Base-by-base conservation (phyloP, 23 tunicate species). In the Styela plicata region DNA sequence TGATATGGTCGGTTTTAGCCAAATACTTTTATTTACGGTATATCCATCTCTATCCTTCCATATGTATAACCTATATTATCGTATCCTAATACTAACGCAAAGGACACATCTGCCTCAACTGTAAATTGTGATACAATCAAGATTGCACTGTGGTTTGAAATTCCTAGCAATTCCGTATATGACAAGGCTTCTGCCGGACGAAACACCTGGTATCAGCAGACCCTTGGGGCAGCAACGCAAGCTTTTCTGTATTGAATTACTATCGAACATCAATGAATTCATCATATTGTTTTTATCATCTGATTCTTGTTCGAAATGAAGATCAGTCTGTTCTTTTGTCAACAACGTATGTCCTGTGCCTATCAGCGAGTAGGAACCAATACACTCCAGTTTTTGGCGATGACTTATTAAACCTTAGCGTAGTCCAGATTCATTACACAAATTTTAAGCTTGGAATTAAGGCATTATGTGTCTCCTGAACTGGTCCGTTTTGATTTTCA, bases 271-370 rank as follows among this genome's bases (percentile, higher is more conserved):
- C 90, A 23, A 93, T 93, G 61, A 93, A 93, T 16, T 87, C 84
- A 63, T 93, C 88, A 80, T 88, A 65, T 69, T 93, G 98, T 74
- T 93, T 93, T n/a, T n/a, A n/a, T n/a, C n/a, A 80, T 93, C 98
- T 1, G 88, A 83, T 74, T 93, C 93, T 78, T 93, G 98, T 73
- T 88, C 98, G 61, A n/a, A 93, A 93, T 1, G 89, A 85, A 30
- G 90, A 82, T 0, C 98, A 52, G n/a, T n/a, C 32, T 93, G 62
- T 69, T 93, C 98, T 69, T 88, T n/a, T n/a, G n/a, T 93, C 36
- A 93, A 83, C 64, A 93, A 61, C 10, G 87, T 85, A 21, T 93
- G 90, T 16, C 93, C 93, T 5, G n/a, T 84, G 83, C 2, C 83
- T 79, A 71, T 93, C 98, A 29, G 93, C 93, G 52, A 78, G 69